Evolutionary conservation across 2,888 invertebrate species (phyloP).

Genomic region (Acanthococcus lagerstroemiae): DNA sequence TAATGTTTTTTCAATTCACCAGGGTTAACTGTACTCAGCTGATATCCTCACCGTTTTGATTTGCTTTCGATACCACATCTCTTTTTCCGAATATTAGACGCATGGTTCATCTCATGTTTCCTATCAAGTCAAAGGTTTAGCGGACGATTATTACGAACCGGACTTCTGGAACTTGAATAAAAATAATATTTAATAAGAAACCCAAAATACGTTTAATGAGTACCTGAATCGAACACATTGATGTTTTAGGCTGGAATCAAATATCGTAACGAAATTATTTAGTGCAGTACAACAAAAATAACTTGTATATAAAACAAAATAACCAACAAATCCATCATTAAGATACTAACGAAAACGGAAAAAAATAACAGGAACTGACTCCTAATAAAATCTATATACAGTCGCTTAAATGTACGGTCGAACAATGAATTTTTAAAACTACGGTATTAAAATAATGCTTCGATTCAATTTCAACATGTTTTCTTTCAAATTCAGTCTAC

Average conservation of each 20-base stretch:
- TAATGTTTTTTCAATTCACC: too few species aligned
- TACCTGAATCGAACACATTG: background rate
- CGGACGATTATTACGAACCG: too few species aligned
- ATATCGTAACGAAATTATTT: background rate
- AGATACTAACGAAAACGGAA: background rate
- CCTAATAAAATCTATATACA: too few species aligned
- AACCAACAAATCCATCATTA: background rate
- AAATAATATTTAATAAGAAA: background rate
- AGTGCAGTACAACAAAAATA: background rate
- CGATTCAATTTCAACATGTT: too few species aligned
- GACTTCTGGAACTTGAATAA: background rate
- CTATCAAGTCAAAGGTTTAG: background rate
- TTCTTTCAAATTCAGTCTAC: too few species aligned
- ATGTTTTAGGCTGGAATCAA: too few species aligned
- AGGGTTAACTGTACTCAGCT: too few species aligned
- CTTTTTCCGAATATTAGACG: background rate
- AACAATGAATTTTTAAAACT: too few species aligned
- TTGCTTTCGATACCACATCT: background rate
- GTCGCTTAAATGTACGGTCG: too few species aligned
- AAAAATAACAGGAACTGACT: background rate
- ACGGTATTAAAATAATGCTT: too few species aligned
- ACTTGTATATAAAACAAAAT: background rate
- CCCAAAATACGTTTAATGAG: background rate
- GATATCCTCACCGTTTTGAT: too few species aligned
- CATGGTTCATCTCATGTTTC: background rate